Conservation (phyloP, 92 coral and sea anemone species). For the Epizoanthus ramosus region DNA sequence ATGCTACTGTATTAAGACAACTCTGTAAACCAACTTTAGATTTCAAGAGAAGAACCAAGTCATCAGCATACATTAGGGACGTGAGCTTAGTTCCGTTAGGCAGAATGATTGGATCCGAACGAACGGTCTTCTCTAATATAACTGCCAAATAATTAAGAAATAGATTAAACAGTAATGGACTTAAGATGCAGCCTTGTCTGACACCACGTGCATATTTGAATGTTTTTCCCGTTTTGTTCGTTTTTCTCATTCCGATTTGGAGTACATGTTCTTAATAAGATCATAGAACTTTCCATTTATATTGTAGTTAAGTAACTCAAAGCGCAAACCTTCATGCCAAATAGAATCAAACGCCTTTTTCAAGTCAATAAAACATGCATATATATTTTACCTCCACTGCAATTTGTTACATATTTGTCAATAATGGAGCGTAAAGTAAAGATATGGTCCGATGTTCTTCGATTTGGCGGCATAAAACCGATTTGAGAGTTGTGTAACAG, state of each 20-base stretch:
- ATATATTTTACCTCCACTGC: constrained; percentile 28
- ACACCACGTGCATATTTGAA: constrained; percentile 44
- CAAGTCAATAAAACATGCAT: constrained; percentile 41
- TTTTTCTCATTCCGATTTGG: constrained; percentile 37
- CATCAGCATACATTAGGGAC: constrained; percentile 28
- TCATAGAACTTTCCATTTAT: constrained; percentile 36
- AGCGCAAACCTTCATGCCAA: constrained; percentile 48
- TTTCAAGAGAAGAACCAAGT: constrained; percentile 38
- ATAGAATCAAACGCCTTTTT: constrained; percentile 51
- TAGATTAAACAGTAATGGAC: constrained; percentile 44
- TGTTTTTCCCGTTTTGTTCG: constrained; percentile 29
- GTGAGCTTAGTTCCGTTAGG: constrained; percentile 24
- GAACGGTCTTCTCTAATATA: not conserved
- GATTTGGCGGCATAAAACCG: no score
- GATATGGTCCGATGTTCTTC: no score
- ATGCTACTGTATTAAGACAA: not conserved
- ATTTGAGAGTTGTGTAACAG: no score
- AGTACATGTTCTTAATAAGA: constrained; percentile 26
- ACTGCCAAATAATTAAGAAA: constrained; percentile 32
- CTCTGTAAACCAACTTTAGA: constrained; percentile 39
- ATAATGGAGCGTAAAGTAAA: not conserved
- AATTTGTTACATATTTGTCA: constrained; percentile 24
- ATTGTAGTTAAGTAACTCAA: constrained; percentile 16
- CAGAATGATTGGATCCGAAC: constrained; percentile 23
- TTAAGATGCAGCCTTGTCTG: constrained; percentile 52